Percentiles rank a stretch among this genome's conserved stretches.
phyloP scores from a whole-genome alignment of 2,888 invertebrate genomes.

The Mimumesa dahlbomi region DNA sequence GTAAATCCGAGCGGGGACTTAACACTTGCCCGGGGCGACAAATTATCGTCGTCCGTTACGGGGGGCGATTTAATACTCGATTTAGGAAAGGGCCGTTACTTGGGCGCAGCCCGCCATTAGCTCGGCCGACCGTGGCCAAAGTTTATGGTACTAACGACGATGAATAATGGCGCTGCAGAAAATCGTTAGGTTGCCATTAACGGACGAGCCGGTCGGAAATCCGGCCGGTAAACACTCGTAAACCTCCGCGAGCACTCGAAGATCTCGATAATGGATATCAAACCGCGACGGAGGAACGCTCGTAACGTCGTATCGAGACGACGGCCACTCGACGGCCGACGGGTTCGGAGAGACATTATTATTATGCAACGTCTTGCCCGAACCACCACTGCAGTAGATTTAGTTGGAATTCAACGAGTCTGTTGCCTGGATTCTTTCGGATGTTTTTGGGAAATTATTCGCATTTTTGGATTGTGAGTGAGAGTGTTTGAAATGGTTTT shows the following conservation, averaged over 20 bases:
- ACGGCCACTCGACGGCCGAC: not conserved
- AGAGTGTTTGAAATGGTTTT: no score
- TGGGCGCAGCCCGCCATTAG: conserved; percentile 59
- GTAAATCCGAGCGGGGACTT: conserved; percentile 38
- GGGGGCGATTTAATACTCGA: conserved; percentile 64
- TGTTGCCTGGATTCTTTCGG: no score
- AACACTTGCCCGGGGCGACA: conserved; percentile 52
- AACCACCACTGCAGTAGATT: no score
- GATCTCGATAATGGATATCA: conserved; percentile 65
- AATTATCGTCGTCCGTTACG: conserved; percentile 55
- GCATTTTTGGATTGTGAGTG: no score
- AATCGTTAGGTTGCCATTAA: conserved; percentile 65
- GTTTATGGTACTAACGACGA: conserved; percentile 62
- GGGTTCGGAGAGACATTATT: no score
- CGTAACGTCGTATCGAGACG: not conserved
- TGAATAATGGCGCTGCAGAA: conserved; percentile 66
- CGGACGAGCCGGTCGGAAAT: conserved; percentile 50
- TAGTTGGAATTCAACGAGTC: no score
- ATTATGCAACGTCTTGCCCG: no score
- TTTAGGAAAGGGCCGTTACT: conserved; percentile 57
- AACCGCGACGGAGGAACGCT: conserved; percentile 26
- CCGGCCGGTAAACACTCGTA: conserved; percentile 65
- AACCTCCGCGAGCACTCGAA: conserved; percentile 53
- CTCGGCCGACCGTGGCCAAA: conserved; percentile 58
- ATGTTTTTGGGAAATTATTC: no score